Evolutionary conservation across 2,797 vertebrate species (phyloP).

Genomic region (Pangasius macronema): DNA sequence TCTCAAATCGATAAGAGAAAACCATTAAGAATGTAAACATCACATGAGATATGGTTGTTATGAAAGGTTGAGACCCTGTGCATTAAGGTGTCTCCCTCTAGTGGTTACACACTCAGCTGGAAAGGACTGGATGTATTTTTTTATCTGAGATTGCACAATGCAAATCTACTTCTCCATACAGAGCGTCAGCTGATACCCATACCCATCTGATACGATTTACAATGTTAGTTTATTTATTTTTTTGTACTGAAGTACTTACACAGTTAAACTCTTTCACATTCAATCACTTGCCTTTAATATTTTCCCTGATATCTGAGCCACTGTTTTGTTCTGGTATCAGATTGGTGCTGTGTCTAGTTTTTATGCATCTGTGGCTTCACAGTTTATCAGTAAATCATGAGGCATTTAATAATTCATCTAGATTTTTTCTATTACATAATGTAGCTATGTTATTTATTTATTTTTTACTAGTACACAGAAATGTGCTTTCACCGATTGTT

Average conservation of each 20-base stretch:
- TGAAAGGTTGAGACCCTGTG: not conserved
- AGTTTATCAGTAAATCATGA: not conserved
- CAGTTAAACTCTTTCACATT: not conserved
- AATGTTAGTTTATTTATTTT: not conserved
- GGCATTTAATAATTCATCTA: not conserved
- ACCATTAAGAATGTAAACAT: no score
- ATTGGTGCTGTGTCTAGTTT: not conserved
- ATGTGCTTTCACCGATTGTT: not conserved
- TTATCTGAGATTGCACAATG: not conserved
- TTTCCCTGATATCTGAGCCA: not conserved
- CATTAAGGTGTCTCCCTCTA: not conserved
- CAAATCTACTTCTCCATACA: not conserved
- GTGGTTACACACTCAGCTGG: not conserved
- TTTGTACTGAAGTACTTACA: not conserved
- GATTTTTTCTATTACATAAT: not conserved
- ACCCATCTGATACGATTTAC: not conserved
- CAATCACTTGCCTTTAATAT: not conserved
- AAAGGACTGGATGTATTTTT: not conserved
- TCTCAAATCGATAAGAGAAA: not conserved
- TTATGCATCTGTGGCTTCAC: not conserved
- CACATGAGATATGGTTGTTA: not conserved
- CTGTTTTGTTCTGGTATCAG: not conserved
- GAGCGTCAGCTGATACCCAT: not conserved
- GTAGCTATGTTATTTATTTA: no score
- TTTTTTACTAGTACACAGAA: not conserved